Evolutionary conservation across 2,888 invertebrate genomes (phyloP).

Genomic region (Agrotis ipsilon): DNA sequence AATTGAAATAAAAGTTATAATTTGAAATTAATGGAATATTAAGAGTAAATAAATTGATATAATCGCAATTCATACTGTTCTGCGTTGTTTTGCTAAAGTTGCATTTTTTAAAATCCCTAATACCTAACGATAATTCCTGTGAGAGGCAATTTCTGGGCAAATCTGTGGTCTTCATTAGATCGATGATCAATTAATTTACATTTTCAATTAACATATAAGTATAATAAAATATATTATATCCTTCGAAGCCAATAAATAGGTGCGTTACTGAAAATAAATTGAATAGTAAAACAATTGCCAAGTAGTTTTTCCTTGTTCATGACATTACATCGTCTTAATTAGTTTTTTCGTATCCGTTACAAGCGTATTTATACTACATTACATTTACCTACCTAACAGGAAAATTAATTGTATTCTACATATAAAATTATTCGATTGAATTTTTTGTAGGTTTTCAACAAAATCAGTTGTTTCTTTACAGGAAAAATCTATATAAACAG

Average conservation of each 20-base stretch:
- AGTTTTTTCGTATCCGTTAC: conserved; percentile 10
- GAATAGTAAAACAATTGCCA: conserved; percentile 9
- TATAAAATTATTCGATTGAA: not conserved
- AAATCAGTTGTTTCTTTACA: not conserved
- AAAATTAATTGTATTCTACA: conserved; percentile 4
- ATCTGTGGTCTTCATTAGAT: too few relatives aligned
- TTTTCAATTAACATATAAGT: conserved; percentile 21
- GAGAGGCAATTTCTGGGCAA: too few relatives aligned
- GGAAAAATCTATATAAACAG: not conserved
- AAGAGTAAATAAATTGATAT: too few relatives aligned
- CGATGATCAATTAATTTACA: too few relatives aligned
- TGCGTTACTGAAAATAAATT: conserved; percentile 5
- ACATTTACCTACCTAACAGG: conserved; percentile 19
- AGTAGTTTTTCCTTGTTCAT: not conserved
- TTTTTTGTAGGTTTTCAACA: not conserved
- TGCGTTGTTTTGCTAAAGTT: too few relatives aligned
- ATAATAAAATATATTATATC: not conserved
- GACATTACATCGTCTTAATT: not conserved
- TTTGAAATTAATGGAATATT: too few relatives aligned
- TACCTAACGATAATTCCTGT: too few relatives aligned
- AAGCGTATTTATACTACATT: conserved; percentile 12
- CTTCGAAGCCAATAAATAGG: not conserved
- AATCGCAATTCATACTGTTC: too few relatives aligned
- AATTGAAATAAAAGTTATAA: too few relatives aligned
- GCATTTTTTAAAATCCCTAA: too few relatives aligned